phyloP scores from a whole-genome alignment of 2,888 invertebrate genomes.

The Lathronympha strigana region DNA sequence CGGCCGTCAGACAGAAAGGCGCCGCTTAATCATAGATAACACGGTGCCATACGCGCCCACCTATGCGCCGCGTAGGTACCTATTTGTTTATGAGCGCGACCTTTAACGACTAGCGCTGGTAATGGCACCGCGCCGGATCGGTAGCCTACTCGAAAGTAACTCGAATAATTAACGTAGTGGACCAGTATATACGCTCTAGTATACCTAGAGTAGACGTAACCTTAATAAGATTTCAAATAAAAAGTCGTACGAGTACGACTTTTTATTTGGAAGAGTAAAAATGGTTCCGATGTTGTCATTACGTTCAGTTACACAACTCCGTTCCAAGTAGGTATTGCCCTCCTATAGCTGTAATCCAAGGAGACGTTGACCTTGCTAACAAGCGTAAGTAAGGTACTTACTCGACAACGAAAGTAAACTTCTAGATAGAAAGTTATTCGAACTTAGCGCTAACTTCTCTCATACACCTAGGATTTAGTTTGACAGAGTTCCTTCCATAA shows the following conservation, averaged over 20 bases:
- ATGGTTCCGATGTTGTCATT: neutral
- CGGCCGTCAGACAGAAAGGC: slow-evolving; percentile 77
- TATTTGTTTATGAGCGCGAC: slow-evolving; percentile 73
- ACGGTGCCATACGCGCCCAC: slow-evolving; percentile 73
- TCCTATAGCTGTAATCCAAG: slow-evolving; percentile 21
- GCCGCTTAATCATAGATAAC: slow-evolving; percentile 82
- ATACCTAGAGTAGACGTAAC: neutral
- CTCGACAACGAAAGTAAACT: slow-evolving; percentile 34
- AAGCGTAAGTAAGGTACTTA: slow-evolving; percentile 31
- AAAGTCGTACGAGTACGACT: neutral
- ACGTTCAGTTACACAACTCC: slow-evolving; percentile 20
- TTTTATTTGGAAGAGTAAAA: slow-evolving; percentile 1
- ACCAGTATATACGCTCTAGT: neutral
- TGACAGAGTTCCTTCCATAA: slow-evolving; percentile 30
- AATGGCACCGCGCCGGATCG: slow-evolving; percentile 1
- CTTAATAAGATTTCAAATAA: neutral
- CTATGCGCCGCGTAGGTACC: slow-evolving; percentile 62
- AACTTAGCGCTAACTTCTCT: slow-evolving; percentile 33
- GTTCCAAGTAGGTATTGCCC: slow-evolving; percentile 8
- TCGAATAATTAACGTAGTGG: neutral
- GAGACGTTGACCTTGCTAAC: slow-evolving; percentile 37
- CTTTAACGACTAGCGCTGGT: slow-evolving; percentile 68
- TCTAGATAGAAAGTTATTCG: slow-evolving; percentile 37
- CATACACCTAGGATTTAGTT: slow-evolving; percentile 37
- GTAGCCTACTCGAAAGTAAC: slow-evolving; percentile 3